These are phyloP conservation scores for Gallinago media DNA, from an alignment of 2,113 vertebrate genomes.

Conservation along the genomic window DNA sequence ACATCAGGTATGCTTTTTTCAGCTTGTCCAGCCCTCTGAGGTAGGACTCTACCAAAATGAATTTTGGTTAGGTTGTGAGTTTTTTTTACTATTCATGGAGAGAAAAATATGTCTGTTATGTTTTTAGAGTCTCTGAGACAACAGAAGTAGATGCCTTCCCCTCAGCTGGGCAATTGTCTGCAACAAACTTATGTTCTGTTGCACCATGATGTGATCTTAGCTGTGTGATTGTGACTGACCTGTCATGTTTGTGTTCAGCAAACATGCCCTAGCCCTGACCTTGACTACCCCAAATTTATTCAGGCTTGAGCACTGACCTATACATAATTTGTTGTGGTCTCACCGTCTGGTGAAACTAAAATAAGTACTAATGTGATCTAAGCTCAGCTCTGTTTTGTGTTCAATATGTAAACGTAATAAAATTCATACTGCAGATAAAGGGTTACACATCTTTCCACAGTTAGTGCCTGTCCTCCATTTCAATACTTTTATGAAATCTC, in stretches of 20 bases:
- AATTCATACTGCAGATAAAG: background rate
- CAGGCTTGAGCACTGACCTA: slow-evolving; percentile 42
- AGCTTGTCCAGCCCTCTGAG: background rate
- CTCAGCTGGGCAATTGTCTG: background rate
- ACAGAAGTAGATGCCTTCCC: background rate
- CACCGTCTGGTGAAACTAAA: background rate
- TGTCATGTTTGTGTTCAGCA: background rate
- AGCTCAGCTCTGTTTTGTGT: background rate
- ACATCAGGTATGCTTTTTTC: background rate
- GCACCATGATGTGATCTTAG: background rate
- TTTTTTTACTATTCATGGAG: background rate
- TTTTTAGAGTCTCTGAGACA: background rate
- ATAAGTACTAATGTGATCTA: background rate
- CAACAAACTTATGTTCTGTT: background rate
- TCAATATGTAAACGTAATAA: background rate
- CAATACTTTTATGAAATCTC: background rate
- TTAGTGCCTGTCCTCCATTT: background rate
- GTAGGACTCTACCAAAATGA: background rate
- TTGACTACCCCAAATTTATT: slow-evolving; percentile 13
- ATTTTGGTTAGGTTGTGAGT: background rate
- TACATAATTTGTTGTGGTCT: slow-evolving; percentile 47
- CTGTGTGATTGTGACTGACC: background rate
- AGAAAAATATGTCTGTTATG: accelerated
- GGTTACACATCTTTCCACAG: background rate
- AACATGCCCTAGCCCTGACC: slow-evolving; percentile 19